Conservation (phyloP, 2,888 invertebrate genomes). For the Drosophila prostipennis region DNA sequence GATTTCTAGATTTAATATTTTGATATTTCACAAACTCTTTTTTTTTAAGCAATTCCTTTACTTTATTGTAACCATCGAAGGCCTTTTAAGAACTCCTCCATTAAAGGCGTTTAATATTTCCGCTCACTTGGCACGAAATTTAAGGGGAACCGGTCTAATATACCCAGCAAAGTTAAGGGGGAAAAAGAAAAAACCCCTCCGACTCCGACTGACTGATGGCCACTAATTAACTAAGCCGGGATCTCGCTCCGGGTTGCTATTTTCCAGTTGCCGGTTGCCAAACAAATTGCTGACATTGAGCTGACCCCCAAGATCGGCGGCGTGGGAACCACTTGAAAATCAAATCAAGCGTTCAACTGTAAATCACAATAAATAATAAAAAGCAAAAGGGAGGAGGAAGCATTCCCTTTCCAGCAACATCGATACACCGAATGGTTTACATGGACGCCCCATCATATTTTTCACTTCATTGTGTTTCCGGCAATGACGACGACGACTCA, state of each 20-base stretch:
- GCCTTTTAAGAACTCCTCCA: neutral
- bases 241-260: conserved; percentile 1
- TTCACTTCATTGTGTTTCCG: conserved; percentile 77
- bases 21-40: too few relatives aligned
- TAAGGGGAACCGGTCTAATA: conserved; percentile 1
- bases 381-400: conserved; percentile 37
- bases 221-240: conserved; percentile 81
- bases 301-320: conserved; percentile 36
- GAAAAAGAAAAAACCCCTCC: neutral
- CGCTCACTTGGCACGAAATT: neutral
- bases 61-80: neutral
- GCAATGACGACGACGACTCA: conserved; percentile 32
- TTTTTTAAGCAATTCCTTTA: too few relatives aligned
- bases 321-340: conserved; percentile 81
- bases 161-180: neutral
- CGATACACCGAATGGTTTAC: conserved; percentile 43
- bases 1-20: too few relatives aligned
- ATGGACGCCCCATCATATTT: conserved; percentile 70
- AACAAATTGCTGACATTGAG: conserved; percentile 53
- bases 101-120: neutral
- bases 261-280: conserved; percentile 34
- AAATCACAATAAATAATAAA: conserved; percentile 83
- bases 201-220: conserved; percentile 79
- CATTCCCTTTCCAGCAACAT: conserved; percentile 5
- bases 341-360: conserved; percentile 83